Evolutionary conservation across 37 sponge, comb jelly and placozoan species (phyloP).

Genomic region (Axinella damicornis): DNA sequence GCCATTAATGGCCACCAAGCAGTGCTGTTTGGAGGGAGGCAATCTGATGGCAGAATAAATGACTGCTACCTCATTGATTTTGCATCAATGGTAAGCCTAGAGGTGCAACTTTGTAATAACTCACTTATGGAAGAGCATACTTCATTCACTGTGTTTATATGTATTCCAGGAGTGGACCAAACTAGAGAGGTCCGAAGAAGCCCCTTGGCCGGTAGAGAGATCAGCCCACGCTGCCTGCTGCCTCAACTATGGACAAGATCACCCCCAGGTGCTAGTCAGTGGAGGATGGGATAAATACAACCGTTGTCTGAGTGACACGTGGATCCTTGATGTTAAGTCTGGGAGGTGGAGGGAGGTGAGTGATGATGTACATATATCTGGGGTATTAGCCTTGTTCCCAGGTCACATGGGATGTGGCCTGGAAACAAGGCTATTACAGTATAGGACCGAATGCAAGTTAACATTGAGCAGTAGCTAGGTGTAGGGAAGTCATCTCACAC

Average conservation of each 20-base stretch:
- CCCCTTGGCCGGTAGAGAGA: constrained; percentile 1
- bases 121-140: too few relatives aligned
- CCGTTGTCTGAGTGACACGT: background rate
- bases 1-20: constrained; percentile 33
- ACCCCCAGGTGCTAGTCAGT: background rate
- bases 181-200: background rate
- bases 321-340: background rate
- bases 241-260: background rate
- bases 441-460: too few relatives aligned
- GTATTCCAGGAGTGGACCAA: constrained; percentile 4
- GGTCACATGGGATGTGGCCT: too few relatives aligned
- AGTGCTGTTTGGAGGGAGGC: constrained; percentile 69
- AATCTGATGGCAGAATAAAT: constrained; percentile 32
- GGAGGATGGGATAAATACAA: background rate
- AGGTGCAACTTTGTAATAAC: too few relatives aligned
- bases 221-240: background rate
- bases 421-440: too few relatives aligned
- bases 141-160: too few relatives aligned
- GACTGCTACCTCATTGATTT: constrained; percentile 60
- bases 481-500: too few relatives aligned
- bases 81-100: constrained; percentile 21
- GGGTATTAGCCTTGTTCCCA: too few relatives aligned
- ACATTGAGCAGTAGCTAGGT: too few relatives aligned
- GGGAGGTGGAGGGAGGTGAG: constrained; percentile 1
- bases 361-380: background rate